Base-by-base conservation (phyloP, 2,113 vertebrate genomes). In the Chaetorhynchus papuensis region DNA sequence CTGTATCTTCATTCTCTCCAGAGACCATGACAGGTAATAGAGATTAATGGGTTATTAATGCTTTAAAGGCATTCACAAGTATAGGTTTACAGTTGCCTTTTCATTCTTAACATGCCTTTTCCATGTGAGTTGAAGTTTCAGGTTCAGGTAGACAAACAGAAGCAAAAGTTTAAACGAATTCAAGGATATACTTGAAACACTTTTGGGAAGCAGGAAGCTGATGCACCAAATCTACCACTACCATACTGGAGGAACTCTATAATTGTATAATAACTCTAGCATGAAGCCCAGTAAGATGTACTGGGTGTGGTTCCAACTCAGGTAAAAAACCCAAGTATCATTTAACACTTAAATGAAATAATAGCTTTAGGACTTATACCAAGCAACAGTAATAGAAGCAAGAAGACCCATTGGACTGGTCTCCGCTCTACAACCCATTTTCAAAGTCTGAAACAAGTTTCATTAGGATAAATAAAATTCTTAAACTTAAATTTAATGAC, bases 291-390 rank as follows among this genome's bases (percentile, higher is more conserved):
- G 6, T 50, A 66, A 65, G 9, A 69, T 18, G 7, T 22, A 59
- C 16, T 42, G 20, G 9, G 30, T 20, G 44, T 11, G 10, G 59
- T 65, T 71, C 69, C 14, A 42, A 60, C 28, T 35, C 27, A 59
- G 22, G 13, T 4, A 37, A 72, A 74, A 68, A 11, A 0, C 7
- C 2, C 1, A 13, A 60, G 15, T n/a, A 33, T 3, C 6, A 52
- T 13, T 71, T 35, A 68, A 64, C 35, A 49, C 3, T 44, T 42
- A 13, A 9, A 64, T 6, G 23, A 69, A 87, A 8, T 24, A 59
- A 45, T 5, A 84, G 27, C 17, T 75, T 68, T 52, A 80, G 28
- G 24, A 42, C 5, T 74, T 84, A 15, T 0, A 65, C 4, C 50
- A 76, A 70, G 9, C 30, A 88, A 44, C 7, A 69, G 15, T 16